Evolutionary conservation across 2,113 vertebrate genomes (phyloP).

Genomic region (Bos javanicus): DNA sequence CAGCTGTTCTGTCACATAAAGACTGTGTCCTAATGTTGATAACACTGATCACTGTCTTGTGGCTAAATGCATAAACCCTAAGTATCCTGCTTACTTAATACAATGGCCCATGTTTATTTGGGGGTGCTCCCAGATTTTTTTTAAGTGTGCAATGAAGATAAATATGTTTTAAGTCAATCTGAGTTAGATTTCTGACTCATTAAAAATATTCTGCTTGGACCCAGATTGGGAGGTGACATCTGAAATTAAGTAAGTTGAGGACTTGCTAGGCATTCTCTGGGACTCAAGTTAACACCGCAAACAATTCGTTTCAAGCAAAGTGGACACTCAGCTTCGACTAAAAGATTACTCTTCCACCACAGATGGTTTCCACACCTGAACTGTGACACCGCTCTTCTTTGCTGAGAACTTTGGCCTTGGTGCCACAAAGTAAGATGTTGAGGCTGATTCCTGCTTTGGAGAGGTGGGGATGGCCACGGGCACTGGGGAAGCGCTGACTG

Average conservation of each 20-base stretch:
- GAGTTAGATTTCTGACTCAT: slow-evolving; percentile 67
- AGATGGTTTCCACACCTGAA: slow-evolving; percentile 97
- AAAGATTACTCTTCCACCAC: slow-evolving; percentile 84
- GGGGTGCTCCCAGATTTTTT: slow-evolving; percentile 20
- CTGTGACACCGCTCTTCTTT: slow-evolving; percentile 90
- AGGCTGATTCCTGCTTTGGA: slow-evolving; percentile 84
- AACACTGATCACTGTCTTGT: slow-evolving; percentile 51
- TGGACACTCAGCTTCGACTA: slow-evolving; percentile 74
- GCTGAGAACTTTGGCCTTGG: slow-evolving; percentile 97
- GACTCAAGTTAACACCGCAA: slow-evolving; percentile 75
- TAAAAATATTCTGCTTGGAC: slow-evolving; percentile 76
- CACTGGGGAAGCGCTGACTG: slow-evolving; percentile 77
- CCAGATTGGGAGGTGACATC: slow-evolving; percentile 78
- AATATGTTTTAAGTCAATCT: slow-evolving; percentile 53
- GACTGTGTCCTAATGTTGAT: slow-evolving; percentile 47
- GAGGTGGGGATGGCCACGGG: slow-evolving; percentile 81
- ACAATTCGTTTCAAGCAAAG: slow-evolving; percentile 74
- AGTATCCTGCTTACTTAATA: slow-evolving; percentile 73
- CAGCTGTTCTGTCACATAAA: not conserved
- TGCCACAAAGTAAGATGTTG: slow-evolving; percentile 78
- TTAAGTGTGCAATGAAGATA: slow-evolving; percentile 47
- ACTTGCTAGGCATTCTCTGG: slow-evolving; percentile 52
- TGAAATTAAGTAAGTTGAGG: slow-evolving; percentile 75
- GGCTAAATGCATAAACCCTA: slow-evolving; percentile 74
- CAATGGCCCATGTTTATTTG: slow-evolving; percentile 38